phyloP scores from a whole-genome alignment of 2,113 vertebrate species.

The Xenopus borealis region DNA sequence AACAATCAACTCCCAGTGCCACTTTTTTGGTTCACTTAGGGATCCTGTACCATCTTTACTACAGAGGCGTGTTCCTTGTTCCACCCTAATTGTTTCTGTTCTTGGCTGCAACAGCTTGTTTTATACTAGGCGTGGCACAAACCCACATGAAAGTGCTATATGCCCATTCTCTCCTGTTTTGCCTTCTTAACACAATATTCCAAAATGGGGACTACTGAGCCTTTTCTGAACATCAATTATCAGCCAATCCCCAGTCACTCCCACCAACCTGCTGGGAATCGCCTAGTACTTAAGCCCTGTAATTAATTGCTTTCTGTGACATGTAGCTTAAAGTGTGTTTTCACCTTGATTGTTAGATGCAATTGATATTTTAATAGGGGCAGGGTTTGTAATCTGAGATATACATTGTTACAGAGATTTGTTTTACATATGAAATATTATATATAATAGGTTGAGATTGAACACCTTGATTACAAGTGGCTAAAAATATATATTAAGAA shows the following conservation, averaged over 20 bases:
- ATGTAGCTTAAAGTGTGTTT: slow-evolving; percentile 55
- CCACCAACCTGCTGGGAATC: slow-evolving; percentile 68
- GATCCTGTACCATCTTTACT: slow-evolving; percentile 61
- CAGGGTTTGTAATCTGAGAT: neutral
- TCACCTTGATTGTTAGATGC: neutral
- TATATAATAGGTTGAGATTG: neutral
- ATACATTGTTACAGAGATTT: neutral
- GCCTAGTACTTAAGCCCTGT: slow-evolving; percentile 64
- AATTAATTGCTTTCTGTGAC: slow-evolving; percentile 67
- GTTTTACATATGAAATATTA: neutral
- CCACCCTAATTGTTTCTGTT: slow-evolving; percentile 78
- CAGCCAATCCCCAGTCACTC: slow-evolving; percentile 67
- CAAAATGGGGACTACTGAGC: slow-evolving; percentile 23
- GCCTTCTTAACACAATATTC: slow-evolving; percentile 50
- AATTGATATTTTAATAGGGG: neutral
- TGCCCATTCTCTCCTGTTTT: slow-evolving; percentile 63
- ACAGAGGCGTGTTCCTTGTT: slow-evolving; percentile 68
- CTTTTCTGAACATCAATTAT: slow-evolving; percentile 48
- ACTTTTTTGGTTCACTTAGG: slow-evolving; percentile 59
- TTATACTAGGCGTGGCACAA: slow-evolving; percentile 69
- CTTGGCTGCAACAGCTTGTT: slow-evolving; percentile 74
- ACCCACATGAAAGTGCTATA: slow-evolving; percentile 43
- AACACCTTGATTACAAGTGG: neutral
- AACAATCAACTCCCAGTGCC: slow-evolving; percentile 45
- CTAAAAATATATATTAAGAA: neutral